Base-by-base conservation (phyloP, 64 coral and sea anemone species). In the Pocillopora verrucosa region DNA sequence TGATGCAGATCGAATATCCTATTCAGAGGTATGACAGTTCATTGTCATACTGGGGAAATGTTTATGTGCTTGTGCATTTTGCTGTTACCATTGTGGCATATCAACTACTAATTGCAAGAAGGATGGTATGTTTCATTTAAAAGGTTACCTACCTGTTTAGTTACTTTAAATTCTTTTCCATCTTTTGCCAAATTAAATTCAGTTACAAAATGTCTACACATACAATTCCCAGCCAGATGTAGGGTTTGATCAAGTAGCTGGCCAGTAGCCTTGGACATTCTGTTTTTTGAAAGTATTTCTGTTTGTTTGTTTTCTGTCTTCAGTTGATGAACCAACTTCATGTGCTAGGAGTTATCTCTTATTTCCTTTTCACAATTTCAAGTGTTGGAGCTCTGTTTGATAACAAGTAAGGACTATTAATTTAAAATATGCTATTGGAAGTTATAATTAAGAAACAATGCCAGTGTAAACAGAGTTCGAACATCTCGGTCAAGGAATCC, bases 381-480 rank as follows among this genome's bases (percentile, higher is more conserved):
- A 77, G 85, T 24, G 59, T 98, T 83, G 95, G 95, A 73, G 89
- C 88, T 26, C 84, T 91, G 56, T 94, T 91, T 58, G 95, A 98
- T 78, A 90, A 92, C 92, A 98, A 93, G 95, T 98, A 86, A 91
- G 91, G 83, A 11, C 24, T 84, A 13, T 25, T 56, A 3, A 60
- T 7, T 3, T 76, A 75, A 11, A 75, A 16, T 35, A 58, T n/a
- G 59, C 1, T 25, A 36, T 24, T 30, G 30, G 30, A 30, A 30
- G 41, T 51, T 3, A 51, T 51, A 51, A 51, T 51, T 51, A 51
- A 51, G 3, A 7, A 51, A 3, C 41, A 51, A 51, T 51, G 41
- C 41, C 7, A 4, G 7, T 51, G 41, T 51, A 51, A 51, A 7
- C 41, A 4, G 41, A 51, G 41, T 51, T 51, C 7, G 41, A 51